phyloP scores from a whole-genome alignment of 37 sponge, comb jelly and placozoan genomes.

The Ianthella basta region DNA sequence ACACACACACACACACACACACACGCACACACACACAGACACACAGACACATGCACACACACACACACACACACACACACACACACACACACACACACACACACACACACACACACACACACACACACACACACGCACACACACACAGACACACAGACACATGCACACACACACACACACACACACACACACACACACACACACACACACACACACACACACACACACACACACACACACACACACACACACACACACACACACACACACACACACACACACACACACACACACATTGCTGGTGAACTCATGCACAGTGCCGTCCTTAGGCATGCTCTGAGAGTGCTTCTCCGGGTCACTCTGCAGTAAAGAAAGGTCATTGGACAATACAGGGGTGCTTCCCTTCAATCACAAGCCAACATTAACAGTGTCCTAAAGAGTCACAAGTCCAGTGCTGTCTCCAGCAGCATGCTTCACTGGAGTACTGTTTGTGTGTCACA shows the following conservation, averaged over 20 bases:
- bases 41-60: not conserved
- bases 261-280: not conserved
- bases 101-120: no score
- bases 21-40: no score
- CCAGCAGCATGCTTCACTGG: no score
- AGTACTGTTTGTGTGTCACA: no score
- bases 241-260: not conserved
- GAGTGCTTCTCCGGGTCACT: constrained; percentile 85
- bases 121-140: no score
- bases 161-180: no score
- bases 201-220: not conserved
- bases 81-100: no score
- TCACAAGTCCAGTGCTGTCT: no score
- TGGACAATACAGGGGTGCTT: not conserved
- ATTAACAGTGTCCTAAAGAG: not conserved
- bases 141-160: no score
- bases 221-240: not conserved
- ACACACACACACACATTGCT: constrained; percentile 65
- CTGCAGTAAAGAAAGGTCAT: constrained; percentile 22
- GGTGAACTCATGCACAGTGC: constrained; percentile 95
- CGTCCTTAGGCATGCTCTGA: constrained; percentile 87
- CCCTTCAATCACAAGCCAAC: not conserved
- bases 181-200: not conserved
- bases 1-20: no score
- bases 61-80: not conserved